Percentiles rank a stretch among this genome's conserved stretches.
Evolutionary conservation across 2,797 vertebrate genomes (phyloP).

Genomic region (Typhlichthys subterraneus): DNA sequence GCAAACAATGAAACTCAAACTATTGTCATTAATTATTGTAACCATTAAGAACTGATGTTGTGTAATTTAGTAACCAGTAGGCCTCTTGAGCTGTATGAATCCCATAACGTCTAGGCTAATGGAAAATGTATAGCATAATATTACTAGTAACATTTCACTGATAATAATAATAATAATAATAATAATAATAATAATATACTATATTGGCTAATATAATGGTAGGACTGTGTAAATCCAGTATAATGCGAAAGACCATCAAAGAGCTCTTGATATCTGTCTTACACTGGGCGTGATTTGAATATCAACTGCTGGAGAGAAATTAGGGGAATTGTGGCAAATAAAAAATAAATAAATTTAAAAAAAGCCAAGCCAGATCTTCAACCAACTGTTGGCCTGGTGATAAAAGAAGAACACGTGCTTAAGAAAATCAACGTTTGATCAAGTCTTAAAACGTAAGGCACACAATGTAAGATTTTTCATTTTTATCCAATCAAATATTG

Average conservation of each 20-base stretch:
- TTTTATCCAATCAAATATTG: too few relatives aligned
- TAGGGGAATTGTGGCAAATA: not conserved
- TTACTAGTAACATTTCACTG: not conserved
- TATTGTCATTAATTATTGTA: too few relatives aligned
- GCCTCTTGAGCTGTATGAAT: not conserved
- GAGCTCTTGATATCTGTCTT: not conserved
- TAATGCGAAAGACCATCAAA: constrained; percentile 14
- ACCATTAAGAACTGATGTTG: constrained; percentile 18
- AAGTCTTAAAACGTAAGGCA: too few relatives aligned
- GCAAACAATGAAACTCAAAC: constrained; percentile 33
- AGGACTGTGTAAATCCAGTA: not conserved
- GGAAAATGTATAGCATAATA: not conserved
- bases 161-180: not conserved
- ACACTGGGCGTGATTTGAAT: constrained; percentile 30
- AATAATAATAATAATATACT: constrained; percentile 6
- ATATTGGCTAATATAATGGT: not conserved
- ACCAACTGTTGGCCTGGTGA: too few relatives aligned
- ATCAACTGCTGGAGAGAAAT: constrained; percentile 18
- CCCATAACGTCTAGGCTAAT: not conserved
- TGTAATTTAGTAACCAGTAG: constrained; percentile 17
- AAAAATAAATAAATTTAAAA: not conserved
- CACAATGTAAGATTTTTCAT: too few relatives aligned
- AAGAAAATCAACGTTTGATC: too few relatives aligned
- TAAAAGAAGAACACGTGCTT: not conserved
- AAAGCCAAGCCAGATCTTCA: not conserved